Evolutionary conservation across 2,113 vertebrate species (phyloP), one percentile per base, ranked within the genome.

Genomic region (Zosterops japonicus): DNA sequence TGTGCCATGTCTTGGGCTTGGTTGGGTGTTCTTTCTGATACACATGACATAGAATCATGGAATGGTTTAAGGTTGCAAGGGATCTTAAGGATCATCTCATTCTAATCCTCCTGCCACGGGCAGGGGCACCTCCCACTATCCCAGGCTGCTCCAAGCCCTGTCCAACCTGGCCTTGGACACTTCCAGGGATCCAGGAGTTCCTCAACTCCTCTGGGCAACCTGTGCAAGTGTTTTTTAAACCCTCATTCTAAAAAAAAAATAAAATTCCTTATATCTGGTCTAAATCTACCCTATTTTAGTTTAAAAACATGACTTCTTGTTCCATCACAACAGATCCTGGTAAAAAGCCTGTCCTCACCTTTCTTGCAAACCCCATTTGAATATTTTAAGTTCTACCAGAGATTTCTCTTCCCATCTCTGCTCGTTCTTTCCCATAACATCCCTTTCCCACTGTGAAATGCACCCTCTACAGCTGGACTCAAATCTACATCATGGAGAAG

Each of bases 121-220:
- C 47, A 47, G 29, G 39, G 29, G 13, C 18, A 35, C 0, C 4
- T 83, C 0, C 9, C 25, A 42, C 21, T 13, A 6, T 1, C 20
- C 41, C 55, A 76, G 29, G 17, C 0, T 31, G 20, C 17, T 61
- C 17, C 55, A 49, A 61, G 13, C 11, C 21, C 25, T 0, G 0
- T 55, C 25, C 79, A 42, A 0, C 25, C 41, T 31, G 29, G 29
- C 8, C 47, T 69, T 27, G 63, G 5, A 23, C 35, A 42, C 8
- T 61, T 49, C 9, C 70, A 83, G 29, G 41, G 41, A 61, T 35
- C 29, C 69, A 39, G 41, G 17, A 39, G 39, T 39, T 39, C 5
- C 70, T 16, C 63, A 83, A 31, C 41, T 83, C 27, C 63, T 49
- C 12, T 55, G 46, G 24, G 6, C 8, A 83, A 0, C 28, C 53